Evolutionary conservation across 64 coral and sea anemone genomes (phyloP).

Genomic region (Actinia equina): DNA sequence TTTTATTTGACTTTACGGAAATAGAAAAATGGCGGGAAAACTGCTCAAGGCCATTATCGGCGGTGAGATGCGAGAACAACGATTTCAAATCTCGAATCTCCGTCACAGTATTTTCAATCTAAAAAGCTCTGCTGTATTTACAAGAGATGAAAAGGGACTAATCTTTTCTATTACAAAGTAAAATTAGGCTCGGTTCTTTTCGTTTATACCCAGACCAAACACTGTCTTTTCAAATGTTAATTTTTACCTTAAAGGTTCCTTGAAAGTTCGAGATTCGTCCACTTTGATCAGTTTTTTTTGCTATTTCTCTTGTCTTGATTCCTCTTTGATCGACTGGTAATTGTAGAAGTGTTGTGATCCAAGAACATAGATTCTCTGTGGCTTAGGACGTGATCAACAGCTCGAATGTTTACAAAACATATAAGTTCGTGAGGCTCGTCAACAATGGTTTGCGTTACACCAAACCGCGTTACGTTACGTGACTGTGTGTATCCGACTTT

Average conservation of each 20-base stretch:
- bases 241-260: neutral
- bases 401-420: neutral
- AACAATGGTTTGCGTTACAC: neutral
- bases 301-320: neutral
- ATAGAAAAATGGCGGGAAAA: neutral
- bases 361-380: neutral
- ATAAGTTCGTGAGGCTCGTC: neutral
- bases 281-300: neutral
- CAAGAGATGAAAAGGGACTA: neutral
- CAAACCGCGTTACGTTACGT: neutral
- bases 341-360: neutral
- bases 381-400: neutral
- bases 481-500: neutral
- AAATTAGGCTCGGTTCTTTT: neutral
- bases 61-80: neutral
- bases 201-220: neutral
- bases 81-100: neutral
- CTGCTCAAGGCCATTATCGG: neutral
- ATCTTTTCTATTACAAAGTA: neutral
- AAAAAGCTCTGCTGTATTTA: neutral
- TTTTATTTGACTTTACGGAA: neutral
- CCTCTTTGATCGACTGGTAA: neutral
- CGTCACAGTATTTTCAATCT: neutral
- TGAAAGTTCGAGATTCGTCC: neutral
- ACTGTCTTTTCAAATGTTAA: neutral